These are phyloP conservation scores for Crotalus tigris DNA, from an alignment of 2,113 vertebrate genomes.

Conservation along the genomic window DNA sequence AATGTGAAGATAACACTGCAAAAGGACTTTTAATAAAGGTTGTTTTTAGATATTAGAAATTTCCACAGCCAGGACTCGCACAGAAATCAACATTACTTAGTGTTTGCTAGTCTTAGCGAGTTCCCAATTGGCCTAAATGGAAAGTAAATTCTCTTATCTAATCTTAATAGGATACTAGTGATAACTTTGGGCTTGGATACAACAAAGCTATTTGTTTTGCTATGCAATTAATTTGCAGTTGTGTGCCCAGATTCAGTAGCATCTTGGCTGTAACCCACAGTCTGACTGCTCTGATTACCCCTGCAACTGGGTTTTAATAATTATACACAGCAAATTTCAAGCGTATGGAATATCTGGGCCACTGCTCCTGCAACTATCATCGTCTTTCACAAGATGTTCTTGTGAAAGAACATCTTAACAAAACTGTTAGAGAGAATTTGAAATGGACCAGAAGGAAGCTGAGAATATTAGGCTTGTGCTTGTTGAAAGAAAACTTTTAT, in stretches of 20 bases:
- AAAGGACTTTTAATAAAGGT: background rate
- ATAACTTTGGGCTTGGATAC: background rate
- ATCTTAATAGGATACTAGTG: fast-evolving
- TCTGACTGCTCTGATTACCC: background rate
- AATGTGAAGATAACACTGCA: background rate
- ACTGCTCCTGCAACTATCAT: too few species aligned
- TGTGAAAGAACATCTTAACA: background rate
- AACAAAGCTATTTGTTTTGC: background rate
- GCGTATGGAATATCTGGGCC: background rate
- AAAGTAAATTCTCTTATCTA: background rate
- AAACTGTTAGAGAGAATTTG: background rate
- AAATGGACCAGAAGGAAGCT: background rate
- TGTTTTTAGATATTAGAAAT: background rate
- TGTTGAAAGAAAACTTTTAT: background rate
- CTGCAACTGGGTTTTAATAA: background rate
- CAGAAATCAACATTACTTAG: fast-evolving
- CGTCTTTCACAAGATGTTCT: background rate
- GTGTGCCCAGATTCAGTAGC: background rate
- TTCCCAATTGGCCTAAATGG: background rate
- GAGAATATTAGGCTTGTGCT: background rate
- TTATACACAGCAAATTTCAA: background rate
- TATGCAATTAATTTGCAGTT: background rate
- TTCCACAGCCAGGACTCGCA: background rate
- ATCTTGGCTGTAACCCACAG: background rate
- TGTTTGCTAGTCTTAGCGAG: background rate